These are phyloP conservation scores for Cyprichromis sp. DNA, from an alignment of 2,113 vertebrate genomes.

Conservation along the genomic window DNA sequence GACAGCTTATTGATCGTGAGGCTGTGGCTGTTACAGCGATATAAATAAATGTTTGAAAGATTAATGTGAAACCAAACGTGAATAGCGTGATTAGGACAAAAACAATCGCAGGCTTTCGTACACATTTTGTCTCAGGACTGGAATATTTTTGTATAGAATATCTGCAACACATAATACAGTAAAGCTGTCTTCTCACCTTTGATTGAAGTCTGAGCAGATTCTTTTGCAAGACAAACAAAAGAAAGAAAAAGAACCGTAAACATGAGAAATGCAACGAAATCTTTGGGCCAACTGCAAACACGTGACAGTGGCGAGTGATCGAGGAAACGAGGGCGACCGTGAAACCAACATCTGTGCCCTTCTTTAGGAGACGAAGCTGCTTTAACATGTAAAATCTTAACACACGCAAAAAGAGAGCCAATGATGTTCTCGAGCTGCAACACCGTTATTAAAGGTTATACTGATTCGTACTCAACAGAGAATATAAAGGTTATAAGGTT, in stretches of 20 bases:
- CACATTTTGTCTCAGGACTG: not conserved
- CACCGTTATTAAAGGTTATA: not conserved
- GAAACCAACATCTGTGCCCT: not conserved
- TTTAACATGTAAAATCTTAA: not conserved
- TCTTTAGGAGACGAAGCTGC: not conserved
- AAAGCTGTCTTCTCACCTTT: slow-evolving; percentile 26
- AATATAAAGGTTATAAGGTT: not conserved
- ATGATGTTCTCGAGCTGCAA: not conserved
- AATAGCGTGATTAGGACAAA: not conserved
- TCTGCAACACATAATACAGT: not conserved
- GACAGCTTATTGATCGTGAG: slow-evolving; percentile 17
- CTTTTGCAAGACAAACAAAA: slow-evolving; percentile 25
- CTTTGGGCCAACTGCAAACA: not conserved
- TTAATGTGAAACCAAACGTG: not conserved
- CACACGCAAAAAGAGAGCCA: not conserved
- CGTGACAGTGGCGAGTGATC: not conserved
- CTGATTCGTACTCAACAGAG: not conserved
- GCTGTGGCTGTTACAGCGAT: not conserved
- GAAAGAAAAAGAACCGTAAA: not conserved
- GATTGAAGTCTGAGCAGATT: not conserved
- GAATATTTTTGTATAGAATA: not conserved
- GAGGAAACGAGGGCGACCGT: not conserved
- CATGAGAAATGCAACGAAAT: not conserved
- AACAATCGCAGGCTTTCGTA: not conserved
- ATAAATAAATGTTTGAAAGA: not conserved